phyloP scores from a whole-genome alignment of 2,888 invertebrate species.

The Eugnorisma glareosa region DNA sequence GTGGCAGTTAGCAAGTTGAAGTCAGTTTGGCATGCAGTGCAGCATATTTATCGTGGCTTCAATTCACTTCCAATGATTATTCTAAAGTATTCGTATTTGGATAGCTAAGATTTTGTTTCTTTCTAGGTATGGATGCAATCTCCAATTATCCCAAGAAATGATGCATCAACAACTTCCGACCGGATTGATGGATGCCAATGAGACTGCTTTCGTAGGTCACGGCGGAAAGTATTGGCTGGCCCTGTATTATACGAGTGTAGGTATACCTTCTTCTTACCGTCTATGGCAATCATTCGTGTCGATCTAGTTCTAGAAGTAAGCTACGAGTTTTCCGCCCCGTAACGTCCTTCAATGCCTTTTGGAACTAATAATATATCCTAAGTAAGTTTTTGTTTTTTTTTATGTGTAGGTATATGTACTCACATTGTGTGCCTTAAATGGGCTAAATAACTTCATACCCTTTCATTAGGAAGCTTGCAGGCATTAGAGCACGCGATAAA shows the following conservation, averaged over 20 bases:
- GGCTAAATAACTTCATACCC: neutral
- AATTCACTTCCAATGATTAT: neutral
- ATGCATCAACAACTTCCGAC: constrained; percentile 80
- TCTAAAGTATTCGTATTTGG: neutral
- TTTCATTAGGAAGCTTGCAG: neutral
- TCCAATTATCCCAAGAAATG: constrained; percentile 83
- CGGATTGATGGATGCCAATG: constrained; percentile 83
- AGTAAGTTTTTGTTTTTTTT: neutral
- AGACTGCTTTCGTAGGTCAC: constrained; percentile 87
- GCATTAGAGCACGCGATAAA: neutral
- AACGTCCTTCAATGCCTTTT: neutral
- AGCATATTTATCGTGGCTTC: neutral
- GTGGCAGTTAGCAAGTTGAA: neutral
- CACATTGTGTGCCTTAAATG: neutral
- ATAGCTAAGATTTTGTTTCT: neutral
- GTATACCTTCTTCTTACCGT: neutral
- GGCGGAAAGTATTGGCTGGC: constrained; percentile 88
- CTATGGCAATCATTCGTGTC: neutral
- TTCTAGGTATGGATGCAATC: constrained; percentile 87
- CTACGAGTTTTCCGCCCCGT: neutral
- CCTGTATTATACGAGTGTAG: constrained; percentile 86
- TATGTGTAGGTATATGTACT: neutral
- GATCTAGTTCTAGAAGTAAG: neutral
- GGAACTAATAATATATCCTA: neutral
- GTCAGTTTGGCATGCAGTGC: neutral